Percentiles rank a stretch among this genome's conserved stretches.
These are phyloP conservation scores for Zaprionus bogoriensis DNA, from an alignment of 2,888 invertebrate species.

Conservation along the genomic window DNA sequence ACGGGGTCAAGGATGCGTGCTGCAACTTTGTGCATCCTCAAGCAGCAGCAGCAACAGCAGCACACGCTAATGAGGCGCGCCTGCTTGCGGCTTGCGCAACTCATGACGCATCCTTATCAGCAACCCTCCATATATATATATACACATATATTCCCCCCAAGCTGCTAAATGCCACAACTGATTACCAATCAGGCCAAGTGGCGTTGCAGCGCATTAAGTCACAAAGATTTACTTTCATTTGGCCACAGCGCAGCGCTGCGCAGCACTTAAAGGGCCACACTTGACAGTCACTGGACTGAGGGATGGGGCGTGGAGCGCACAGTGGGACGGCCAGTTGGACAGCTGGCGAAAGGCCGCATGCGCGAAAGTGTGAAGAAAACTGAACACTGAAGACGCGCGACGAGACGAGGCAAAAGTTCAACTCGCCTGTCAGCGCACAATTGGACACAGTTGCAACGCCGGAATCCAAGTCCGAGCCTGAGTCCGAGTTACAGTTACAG, in stretches of 20 bases:
- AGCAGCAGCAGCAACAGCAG: not conserved
- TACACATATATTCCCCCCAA: too few species aligned
- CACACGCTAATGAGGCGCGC: slow-evolving; percentile 59
- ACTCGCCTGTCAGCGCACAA: not conserved
- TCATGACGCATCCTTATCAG: slow-evolving; percentile 45
- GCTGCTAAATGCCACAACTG: slow-evolving; percentile 53
- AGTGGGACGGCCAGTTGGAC: too few species aligned
- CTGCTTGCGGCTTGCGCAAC: slow-evolving; percentile 46
- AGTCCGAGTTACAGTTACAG: not conserved
- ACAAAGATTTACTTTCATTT: slow-evolving; percentile 68
- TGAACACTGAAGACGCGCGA: not conserved
- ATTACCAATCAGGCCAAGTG: slow-evolving; percentile 70
- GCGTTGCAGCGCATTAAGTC: slow-evolving; percentile 43
- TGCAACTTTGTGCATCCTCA: not conserved
- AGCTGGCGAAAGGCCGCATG: slow-evolving; percentile 61
- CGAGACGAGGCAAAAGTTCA: slow-evolving; percentile 3
- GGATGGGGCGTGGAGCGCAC: too few species aligned
- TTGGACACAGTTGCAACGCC: not conserved
- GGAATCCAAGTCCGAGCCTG: too few species aligned
- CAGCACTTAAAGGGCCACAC: slow-evolving; percentile 54
- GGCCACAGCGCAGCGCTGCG: slow-evolving; percentile 24
- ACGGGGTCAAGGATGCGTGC: slow-evolving; percentile 73
- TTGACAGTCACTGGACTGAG: too few species aligned
- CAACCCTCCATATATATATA: too few species aligned
- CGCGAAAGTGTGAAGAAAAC: not conserved